phyloP scores from a whole-genome alignment of 2,888 invertebrate genomes.

The Encarsia formosa region DNA sequence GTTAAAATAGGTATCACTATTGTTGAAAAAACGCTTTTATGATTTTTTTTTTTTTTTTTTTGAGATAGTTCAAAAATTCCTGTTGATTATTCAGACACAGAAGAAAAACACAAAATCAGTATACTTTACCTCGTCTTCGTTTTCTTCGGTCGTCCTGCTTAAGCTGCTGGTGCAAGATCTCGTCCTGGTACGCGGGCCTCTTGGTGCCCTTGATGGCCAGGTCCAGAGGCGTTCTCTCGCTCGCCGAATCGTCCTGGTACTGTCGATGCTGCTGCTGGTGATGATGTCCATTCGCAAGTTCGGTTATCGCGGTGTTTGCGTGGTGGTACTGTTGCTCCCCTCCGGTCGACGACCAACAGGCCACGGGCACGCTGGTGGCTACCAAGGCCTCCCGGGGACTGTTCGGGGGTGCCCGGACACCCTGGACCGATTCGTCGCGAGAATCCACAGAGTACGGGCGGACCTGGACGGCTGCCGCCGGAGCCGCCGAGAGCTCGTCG shows the following conservation, averaged over 20 bases:
- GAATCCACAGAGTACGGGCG: background rate
- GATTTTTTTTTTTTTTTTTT: too few species aligned
- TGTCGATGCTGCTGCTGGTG: background rate
- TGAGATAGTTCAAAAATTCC: too few species aligned
- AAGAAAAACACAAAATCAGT: too few species aligned
- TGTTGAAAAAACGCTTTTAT: too few species aligned
- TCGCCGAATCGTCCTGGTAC: background rate
- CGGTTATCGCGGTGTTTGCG: background rate
- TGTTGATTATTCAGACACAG: too few species aligned
- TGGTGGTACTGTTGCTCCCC: background rate
- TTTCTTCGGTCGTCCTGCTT: too few species aligned
- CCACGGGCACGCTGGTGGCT: slow-evolving; percentile 1
- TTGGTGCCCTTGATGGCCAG: slow-evolving; percentile 11
- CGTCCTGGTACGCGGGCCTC: too few species aligned
- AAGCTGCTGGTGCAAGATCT: too few species aligned
- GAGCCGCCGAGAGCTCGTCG: slow-evolving; percentile 10
- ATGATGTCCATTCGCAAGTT: background rate
- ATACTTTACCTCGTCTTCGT: too few species aligned
- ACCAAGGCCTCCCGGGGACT: slow-evolving; percentile 23
- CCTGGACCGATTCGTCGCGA: background rate
- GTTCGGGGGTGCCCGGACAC: background rate
- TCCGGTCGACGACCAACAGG: slow-evolving; percentile 1
- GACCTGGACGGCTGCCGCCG: background rate
- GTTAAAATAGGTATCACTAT: too few species aligned
- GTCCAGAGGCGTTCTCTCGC: slow-evolving; percentile 10